Evolutionary conservation across 2,888 invertebrate genomes (phyloP), one percentile per base, ranked within the genome.

Genomic region (Campoplex nolae): DNA sequence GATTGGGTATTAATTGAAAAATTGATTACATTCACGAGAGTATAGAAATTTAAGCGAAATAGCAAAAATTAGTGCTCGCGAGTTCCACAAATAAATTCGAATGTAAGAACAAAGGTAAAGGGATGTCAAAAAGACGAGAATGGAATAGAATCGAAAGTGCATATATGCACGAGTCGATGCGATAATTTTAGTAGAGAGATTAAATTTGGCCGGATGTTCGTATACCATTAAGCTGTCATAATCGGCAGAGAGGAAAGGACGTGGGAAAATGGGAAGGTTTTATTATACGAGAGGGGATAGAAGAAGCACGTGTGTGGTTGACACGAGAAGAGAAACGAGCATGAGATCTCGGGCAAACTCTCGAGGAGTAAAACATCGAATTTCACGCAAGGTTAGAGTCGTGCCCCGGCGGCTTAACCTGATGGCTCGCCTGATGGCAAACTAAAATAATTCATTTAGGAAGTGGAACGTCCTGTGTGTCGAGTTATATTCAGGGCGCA

Each of bases 361-460:
- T 23, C 42, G 48, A 48, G 16, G 32, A 48, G 35, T 28, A 62
- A 62, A 75, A 79, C 88, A 83, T 88, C 86, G 78, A 88, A 88
- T 89, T 89, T 88, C 85, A 80, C 84, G 83, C 58, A 42, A 85
- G 84, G 85, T 23, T 16, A 42, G 54, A 74, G 54, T 45, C 75
- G 51, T 65, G 80, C 71, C 78, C 71, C 78, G 71, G 73, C 62
- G 78, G 86, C 86, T 80, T 81, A 62, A 88, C 83, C 85, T 9
- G 32, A 38, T 85, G 87, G 85, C 77, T 81, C 56, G 88, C 83
- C 85, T 9, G 32, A 38, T 85, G 87, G 85, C 77, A 68, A 91
- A 90, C 89, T 91, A 87, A 65, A 79, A 85, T 91, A 90, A 90
- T 90, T 90, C 87, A 90, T 87, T 90, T 90, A 89, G 85, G 71